Percentiles rank a stretch among this genome's conserved stretches.
Conservation (phyloP, 2,797 vertebrate species). For the Gymnodraco acuticeps region DNA sequence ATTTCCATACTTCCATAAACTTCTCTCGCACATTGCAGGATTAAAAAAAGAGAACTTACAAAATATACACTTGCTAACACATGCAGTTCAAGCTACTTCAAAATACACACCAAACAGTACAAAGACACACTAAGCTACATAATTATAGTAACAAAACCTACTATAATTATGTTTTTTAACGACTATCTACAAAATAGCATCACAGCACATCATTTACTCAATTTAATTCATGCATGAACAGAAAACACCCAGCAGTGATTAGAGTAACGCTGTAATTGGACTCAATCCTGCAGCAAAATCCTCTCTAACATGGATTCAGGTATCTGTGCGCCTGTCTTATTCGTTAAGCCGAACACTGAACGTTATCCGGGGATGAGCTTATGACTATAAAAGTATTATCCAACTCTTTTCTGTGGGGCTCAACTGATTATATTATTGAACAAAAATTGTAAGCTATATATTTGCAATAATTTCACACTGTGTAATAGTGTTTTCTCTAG, state of each 20-base stretch:
- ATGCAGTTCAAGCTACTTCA: conserved; percentile 20
- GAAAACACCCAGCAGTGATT: conserved; percentile 34
- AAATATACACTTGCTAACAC: conserved; percentile 15
- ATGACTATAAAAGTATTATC: conserved; percentile 7
- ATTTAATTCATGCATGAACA: conserved; percentile 27
- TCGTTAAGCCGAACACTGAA: conserved; percentile 12
- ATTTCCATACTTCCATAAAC: conserved; percentile 48
- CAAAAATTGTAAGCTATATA: not conserved
- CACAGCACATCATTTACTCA: conserved; percentile 3
- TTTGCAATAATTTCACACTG: conserved; percentile 6
- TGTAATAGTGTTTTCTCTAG: not conserved
- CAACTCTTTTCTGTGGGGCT: conserved; percentile 17
- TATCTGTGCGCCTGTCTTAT: conserved; percentile 14
- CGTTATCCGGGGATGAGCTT: conserved; percentile 15
- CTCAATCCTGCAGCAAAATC: conserved; percentile 35
- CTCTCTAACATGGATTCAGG: conserved; percentile 9
- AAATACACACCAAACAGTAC: not conserved
- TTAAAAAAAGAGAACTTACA: no score
- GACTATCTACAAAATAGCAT: conserved; percentile 7
- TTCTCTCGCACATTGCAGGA: not conserved
- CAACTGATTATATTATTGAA: conserved; percentile 2
- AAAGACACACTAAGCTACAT: conserved; percentile 26
- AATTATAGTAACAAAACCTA: conserved; percentile 41
- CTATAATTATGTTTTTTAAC: conserved; percentile 41
- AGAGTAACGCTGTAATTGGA: conserved; percentile 31